Evolutionary conservation across 2,888 invertebrate genomes (phyloP), one percentile per base, ranked within the genome.

Genomic region (Drosophila diplacantha): DNA sequence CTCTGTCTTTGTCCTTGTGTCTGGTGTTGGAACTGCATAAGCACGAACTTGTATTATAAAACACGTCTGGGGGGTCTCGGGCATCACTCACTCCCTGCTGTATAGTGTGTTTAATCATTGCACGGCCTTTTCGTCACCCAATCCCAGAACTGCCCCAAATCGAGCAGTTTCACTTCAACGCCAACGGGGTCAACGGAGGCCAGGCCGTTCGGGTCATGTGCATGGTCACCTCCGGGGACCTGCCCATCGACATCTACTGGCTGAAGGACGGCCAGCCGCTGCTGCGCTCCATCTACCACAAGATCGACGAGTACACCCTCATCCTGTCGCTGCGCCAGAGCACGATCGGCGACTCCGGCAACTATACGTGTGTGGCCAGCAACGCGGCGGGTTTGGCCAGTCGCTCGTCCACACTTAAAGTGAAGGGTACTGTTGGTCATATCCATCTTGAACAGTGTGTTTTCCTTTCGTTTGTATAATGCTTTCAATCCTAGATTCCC

Each of bases 171-270:
- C 86, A 87, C 72, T 90, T 90, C 75, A 90, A 90, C 85, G 79
- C 85, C 46, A 89, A 88, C 67, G 90, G 90, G 55, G 87, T 90
- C 38, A 90, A 89, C 80, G 90, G 90, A 63, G 90, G 90, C 44
- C 89, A 89, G 72, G 89, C 90, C 53, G 88, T 89, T 29, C 88
- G 90, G 69, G 87, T 90, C 46, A 88, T 90, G 85, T 94, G 94
- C 88, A 92, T 92, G 75, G 91, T 93, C 74, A 90, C 92, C 71
- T 92, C 93, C 80, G 95, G 96, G 68, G 95, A 96, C 89, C 90
- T 93, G 76, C 95, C 95, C 50, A 90, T 96, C 72, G 91, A 91
- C 74, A 92, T 96, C 63, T 90, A 90, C 69, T 96, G 91, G 91
- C 85, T 89, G 37, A 90, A 91, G 83, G 89, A 91, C 78, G 89